Evolutionary conservation across 2,888 invertebrate species (phyloP).

Genomic region (Fragum sueziense): DNA sequence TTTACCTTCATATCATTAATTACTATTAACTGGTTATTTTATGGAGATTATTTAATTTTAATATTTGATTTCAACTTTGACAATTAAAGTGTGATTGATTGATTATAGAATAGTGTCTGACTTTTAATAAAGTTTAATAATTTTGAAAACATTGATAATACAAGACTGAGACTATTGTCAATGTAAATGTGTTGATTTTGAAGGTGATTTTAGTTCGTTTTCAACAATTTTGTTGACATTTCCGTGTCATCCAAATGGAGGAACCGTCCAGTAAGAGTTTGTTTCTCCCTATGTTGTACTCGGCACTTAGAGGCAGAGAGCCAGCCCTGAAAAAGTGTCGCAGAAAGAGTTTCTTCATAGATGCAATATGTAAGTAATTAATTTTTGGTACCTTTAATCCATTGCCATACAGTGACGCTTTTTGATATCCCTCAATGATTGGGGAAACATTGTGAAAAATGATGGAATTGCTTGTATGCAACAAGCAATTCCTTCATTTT

Average conservation of each 20-base stretch:
- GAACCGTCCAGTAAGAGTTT: neutral
- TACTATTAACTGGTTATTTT: too few relatives aligned
- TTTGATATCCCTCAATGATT: neutral
- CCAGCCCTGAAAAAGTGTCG: neutral
- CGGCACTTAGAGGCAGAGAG: neutral
- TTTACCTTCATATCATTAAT: too few relatives aligned
- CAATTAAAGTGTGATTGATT: too few relatives aligned
- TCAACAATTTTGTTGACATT: too few relatives aligned
- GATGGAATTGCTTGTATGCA: too few relatives aligned
- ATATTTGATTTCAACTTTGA: too few relatives aligned
- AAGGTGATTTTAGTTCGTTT: neutral
- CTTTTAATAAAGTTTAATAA: too few relatives aligned
- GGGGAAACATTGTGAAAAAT: neutral
- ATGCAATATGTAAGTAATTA: conserved; percentile 13
- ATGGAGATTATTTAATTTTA: too few relatives aligned
- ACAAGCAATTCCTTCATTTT: too few relatives aligned
- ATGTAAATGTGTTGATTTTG: neutral
- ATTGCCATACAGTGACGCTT: neutral
- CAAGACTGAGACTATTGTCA: neutral
- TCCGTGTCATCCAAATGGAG: too few relatives aligned
- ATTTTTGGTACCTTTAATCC: neutral
- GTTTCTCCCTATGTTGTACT: neutral
- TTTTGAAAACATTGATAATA: too few relatives aligned
- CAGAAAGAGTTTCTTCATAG: conserved; percentile 12
- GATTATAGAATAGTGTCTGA: too few relatives aligned